Percentiles rank a stretch among this genome's conserved stretches.
These are phyloP conservation scores for Polyommatus icarus DNA, from an alignment of 2,888 invertebrate genomes.

Conservation along the genomic window DNA sequence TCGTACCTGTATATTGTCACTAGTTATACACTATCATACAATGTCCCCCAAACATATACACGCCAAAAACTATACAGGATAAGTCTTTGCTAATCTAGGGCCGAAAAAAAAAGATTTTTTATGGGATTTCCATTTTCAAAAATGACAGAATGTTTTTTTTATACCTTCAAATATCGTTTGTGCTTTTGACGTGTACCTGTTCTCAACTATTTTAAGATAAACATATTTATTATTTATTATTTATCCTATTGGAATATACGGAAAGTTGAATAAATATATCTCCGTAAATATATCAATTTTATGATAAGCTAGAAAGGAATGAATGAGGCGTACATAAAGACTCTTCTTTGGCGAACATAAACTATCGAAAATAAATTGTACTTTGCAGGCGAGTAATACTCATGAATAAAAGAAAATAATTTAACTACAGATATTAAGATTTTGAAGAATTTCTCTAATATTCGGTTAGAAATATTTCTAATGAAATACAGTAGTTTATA, in stretches of 20 bases:
- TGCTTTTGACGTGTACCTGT: conserved; percentile 21
- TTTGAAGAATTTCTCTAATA: background rate
- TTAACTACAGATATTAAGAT: background rate
- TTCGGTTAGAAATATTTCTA: background rate
- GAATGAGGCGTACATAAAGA: conserved; percentile 51
- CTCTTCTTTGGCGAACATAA: conserved; percentile 64
- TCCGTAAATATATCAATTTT: conserved; percentile 40
- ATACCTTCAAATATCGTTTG: too few relatives aligned
- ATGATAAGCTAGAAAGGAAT: conserved; percentile 52
- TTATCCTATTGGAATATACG: conserved; percentile 35
- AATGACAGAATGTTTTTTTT: background rate
- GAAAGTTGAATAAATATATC: conserved; percentile 32
- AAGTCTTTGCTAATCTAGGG: background rate
- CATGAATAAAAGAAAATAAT: background rate
- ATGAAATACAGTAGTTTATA: background rate
- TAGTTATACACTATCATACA: conserved; percentile 32
- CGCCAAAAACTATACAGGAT: background rate
- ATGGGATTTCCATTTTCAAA: background rate
- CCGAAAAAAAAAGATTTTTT: background rate
- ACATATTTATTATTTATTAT: conserved; percentile 37
- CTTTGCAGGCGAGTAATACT: conserved; percentile 56
- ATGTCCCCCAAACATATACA: conserved; percentile 9
- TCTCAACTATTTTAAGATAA: conserved; percentile 31
- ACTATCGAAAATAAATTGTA: conserved; percentile 55
- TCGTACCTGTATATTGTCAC: conserved; percentile 34